Base-by-base conservation (phyloP, 2,888 invertebrate genomes). In the Epicampocera succincta region DNA sequence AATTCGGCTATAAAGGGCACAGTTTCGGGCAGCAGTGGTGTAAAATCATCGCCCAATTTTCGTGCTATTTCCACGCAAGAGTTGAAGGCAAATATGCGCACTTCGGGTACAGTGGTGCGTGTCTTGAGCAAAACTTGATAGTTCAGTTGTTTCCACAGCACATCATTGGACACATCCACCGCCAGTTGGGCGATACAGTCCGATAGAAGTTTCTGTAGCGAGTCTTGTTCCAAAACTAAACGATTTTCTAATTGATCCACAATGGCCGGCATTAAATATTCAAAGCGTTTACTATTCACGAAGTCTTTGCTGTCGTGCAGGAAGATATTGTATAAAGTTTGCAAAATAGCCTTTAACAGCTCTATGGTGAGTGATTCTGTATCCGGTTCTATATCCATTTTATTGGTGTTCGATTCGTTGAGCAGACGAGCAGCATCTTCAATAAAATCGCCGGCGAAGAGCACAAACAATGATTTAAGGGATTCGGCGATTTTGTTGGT, bases 1-100 rank as follows among this genome's bases (percentile, higher is more conserved):
- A 99, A 92, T 89, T 99, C 98, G 0, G 98, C 97, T 42, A 99
- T 92, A 92, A 98, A 98, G 0, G 98, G 98, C 81, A 98, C 95
- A 4, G 97, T 97, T 89, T 99, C 98, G 0, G 98, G 97, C 63
- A 98, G 90, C 0, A 98, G 92, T 0, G 97, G 94, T 85, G 97
- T 92, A 91, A 97, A 98, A 87, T 96, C 96, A 89, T 97, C 96
- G 3, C 96, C 97, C 1, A 98, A 92, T 88, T 96, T 96, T 60
- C 94, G 93, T 3, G 96, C 97, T 87, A 97, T 94, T 85, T 95
- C 95, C 68, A 95, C 94, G 84, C 96, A 91, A 83, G 94, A 94
- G 84, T 94, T 93, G 48, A 97, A 91, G 0, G 96, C 93, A 65
- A 93, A 92, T 63, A 96, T 92, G 71, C 97, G 92, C 83, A 97